phyloP scores from a whole-genome alignment of 2,113 vertebrate genomes.

The Murina feae region DNA sequence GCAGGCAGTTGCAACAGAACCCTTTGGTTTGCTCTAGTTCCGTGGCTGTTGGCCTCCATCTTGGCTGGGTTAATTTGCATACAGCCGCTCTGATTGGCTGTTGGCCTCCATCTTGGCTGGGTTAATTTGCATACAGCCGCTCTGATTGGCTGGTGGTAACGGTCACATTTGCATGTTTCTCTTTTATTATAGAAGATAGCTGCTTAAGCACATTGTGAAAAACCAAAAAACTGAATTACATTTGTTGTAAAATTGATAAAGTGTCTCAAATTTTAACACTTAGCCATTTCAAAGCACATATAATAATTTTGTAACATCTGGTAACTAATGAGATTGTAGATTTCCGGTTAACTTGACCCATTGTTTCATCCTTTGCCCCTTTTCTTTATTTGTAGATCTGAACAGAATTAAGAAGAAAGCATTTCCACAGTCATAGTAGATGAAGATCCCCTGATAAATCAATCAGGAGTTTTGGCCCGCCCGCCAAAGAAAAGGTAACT shows the following conservation, averaged over 20 bases:
- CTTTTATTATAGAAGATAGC: too few species aligned
- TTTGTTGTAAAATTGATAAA: slow-evolving; percentile 60
- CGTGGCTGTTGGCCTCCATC: too few species aligned
- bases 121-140: too few species aligned
- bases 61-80: too few species aligned
- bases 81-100: too few species aligned
- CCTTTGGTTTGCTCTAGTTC: too few species aligned
- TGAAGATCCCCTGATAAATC: slow-evolving; percentile 81
- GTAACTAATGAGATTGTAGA: slow-evolving; percentile 17
- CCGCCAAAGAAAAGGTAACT: slow-evolving; percentile 72
- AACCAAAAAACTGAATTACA: slow-evolving; percentile 34
- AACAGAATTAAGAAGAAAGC: slow-evolving; percentile 76
- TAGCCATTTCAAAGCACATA: slow-evolving; percentile 40
- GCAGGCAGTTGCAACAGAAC: too few species aligned
- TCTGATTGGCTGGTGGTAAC: too few species aligned
- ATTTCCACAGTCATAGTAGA: slow-evolving; percentile 76
- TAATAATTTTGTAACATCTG: not conserved
- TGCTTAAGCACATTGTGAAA: slow-evolving; percentile 63
- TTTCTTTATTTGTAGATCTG: slow-evolving; percentile 68
- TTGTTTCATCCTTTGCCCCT: not conserved
- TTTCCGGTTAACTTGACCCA: slow-evolving; percentile 47
- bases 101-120: too few species aligned
- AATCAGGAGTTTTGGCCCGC: slow-evolving; percentile 74
- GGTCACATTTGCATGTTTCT: too few species aligned
- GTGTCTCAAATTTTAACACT: not conserved